Conservation (phyloP, 2,113 vertebrate species). For the Actenoides hombroni region DNA sequence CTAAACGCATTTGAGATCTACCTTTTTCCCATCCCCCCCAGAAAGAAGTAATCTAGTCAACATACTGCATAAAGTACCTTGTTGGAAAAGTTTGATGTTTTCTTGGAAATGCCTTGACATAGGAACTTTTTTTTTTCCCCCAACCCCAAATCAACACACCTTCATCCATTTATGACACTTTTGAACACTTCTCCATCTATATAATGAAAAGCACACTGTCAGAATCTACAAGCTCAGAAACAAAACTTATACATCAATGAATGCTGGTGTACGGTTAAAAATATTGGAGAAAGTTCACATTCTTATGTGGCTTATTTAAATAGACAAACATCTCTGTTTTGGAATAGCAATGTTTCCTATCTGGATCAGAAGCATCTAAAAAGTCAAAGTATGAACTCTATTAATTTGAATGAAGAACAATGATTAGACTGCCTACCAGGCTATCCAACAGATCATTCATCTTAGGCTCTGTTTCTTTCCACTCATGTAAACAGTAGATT, state of each 20-base stretch:
- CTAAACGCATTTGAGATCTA: not conserved
- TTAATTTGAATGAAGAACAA: not conserved
- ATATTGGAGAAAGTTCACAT: not conserved
- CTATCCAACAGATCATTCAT: not conserved
- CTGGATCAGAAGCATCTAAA: not conserved
- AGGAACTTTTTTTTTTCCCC: not conserved
- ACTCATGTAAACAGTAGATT: not conserved
- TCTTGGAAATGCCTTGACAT: not conserved
- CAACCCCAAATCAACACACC: fast-evolving
- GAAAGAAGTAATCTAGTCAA: not conserved
- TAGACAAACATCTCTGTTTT: not conserved
- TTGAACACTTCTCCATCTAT: not conserved
- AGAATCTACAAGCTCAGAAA: not conserved
- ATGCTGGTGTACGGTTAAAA: not conserved
- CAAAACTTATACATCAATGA: not conserved
- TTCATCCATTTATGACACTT: not conserved
- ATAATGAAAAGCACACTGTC: not conserved
- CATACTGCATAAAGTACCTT: not conserved
- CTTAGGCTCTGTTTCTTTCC: not conserved
- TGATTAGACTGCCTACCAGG: not conserved
- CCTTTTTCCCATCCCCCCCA: not conserved
- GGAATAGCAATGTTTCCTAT: not conserved
- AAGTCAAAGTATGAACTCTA: not conserved
- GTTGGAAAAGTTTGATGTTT: not conserved
- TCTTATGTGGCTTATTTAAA: not conserved